phyloP scores from a whole-genome alignment of 2,113 vertebrate genomes.

The Garra rufa region DNA sequence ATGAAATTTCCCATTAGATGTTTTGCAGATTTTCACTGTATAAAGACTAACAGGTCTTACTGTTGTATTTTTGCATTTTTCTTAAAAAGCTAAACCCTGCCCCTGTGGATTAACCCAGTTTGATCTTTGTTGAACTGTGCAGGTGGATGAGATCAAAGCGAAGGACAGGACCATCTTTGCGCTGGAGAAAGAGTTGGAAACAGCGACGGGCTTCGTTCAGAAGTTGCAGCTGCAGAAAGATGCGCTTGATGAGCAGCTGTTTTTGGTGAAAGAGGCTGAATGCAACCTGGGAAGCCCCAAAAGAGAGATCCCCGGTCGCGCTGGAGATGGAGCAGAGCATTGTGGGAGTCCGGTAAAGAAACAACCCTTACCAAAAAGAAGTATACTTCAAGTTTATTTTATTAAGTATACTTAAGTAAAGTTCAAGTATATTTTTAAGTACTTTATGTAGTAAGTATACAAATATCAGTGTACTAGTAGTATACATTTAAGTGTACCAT shows the following conservation, averaged over 20 bases:
- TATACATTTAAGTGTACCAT: too few species aligned
- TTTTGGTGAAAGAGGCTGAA: conserved; percentile 95
- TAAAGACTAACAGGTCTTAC: too few species aligned
- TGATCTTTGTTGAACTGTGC: conserved; percentile 9
- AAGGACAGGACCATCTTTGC: conserved; percentile 96
- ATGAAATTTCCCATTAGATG: too few species aligned
- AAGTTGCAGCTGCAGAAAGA: conserved; percentile 97
- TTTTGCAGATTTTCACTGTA: too few species aligned
- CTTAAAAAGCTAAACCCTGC: not conserved
- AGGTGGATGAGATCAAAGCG: conserved; percentile 99
- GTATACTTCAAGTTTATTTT: too few species aligned
- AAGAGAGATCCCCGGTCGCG: conserved; percentile 94
- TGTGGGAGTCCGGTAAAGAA: conserved; percentile 92
- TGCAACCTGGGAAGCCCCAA: conserved; percentile 97
- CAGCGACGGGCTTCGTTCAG: conserved; percentile 88
- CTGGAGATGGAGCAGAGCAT: conserved; percentile 93
- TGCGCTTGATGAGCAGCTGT: conserved; percentile 95
- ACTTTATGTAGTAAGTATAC: too few species aligned
- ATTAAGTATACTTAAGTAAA: too few species aligned
- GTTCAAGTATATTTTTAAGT: too few species aligned
- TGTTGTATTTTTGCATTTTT: too few species aligned
- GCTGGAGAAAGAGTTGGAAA: conserved; percentile 95
- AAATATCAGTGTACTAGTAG: too few species aligned
- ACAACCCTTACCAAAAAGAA: too few species aligned
- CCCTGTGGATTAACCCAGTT: not conserved